Percentiles rank a stretch among this genome's conserved stretches.
These are phyloP conservation scores for Crocodylus rhombifer DNA, from an alignment of 2,797 vertebrate species.

Conservation along the genomic window DNA sequence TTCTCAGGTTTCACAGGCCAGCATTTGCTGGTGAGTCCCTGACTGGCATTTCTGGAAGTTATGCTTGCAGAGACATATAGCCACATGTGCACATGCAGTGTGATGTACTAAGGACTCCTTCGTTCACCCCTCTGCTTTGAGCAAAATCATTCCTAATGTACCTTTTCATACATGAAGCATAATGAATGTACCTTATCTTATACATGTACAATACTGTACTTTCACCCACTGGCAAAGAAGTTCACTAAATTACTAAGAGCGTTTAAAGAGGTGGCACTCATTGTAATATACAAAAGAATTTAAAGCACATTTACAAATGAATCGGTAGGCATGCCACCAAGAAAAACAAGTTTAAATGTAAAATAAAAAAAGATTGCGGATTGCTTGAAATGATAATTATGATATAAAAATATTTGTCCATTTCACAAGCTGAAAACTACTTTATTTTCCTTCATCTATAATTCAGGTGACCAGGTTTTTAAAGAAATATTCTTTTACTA, in stretches of 20 bases:
- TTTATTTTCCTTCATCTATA: conserved; percentile 63
- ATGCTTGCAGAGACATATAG: conserved; percentile 63
- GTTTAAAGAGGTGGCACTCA: conserved; percentile 74
- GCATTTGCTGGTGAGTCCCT: conserved; percentile 75
- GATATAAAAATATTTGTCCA: conserved; percentile 70
- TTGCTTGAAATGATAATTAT: conserved; percentile 39
- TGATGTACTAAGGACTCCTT: conserved; percentile 58
- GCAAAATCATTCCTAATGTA: conserved; percentile 69
- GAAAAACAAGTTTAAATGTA: conserved; percentile 63
- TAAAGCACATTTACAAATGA: conserved; percentile 78
- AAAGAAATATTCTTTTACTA: conserved; percentile 59
- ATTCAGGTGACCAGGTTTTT: conserved; percentile 66
- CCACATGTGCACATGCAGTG: conserved; percentile 57
- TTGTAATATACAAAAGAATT: conserved; percentile 77
- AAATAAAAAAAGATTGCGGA: conserved; percentile 36
- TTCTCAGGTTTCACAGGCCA: conserved; percentile 87
- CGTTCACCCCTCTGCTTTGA: conserved; percentile 70
- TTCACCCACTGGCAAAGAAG: conserved; percentile 72
- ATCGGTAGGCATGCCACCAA: conserved; percentile 65
- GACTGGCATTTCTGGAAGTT: conserved; percentile 59
- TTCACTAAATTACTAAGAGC: conserved; percentile 74
- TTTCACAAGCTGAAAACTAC: conserved; percentile 55
- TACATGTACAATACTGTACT: conserved; percentile 64
- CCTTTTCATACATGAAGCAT: conserved; percentile 65
- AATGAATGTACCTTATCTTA: conserved; percentile 68